Evolutionary conservation across 1,140 invertebrate species (phyloP), one percentile per base, ranked within the genome.

Genomic region (Trichonephila inaurata): DNA sequence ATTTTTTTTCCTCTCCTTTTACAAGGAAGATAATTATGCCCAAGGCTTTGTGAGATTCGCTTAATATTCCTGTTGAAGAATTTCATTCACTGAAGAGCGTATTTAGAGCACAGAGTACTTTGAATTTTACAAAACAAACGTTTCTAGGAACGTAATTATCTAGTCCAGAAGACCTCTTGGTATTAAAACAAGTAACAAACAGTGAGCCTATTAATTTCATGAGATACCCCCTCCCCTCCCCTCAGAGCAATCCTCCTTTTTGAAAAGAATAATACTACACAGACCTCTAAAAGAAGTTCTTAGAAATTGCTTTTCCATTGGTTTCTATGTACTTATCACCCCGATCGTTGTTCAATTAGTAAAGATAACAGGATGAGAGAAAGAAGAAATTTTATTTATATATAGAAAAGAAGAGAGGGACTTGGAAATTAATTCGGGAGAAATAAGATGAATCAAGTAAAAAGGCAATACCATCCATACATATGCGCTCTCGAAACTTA

Each of bases 331-430:
- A 91, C 81, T 82, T 91, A 91, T 91, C 72, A 19, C 28, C 14
- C 72, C 89, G 44, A 85, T 91, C 90, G 90, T 44, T 83, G 90
- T 91, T 91, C 90, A 91, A 91, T 91, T 91, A 91, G 90, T 44
- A 33, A 77, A 64, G 90, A 91, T 83, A 83, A 83, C 81, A 66
- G 33, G 81, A 21, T 21, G 58, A 40, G 77, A 21, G 60, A 14
- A 18, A 16, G n/a, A 40, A 3, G 66, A 28, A 24, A n/a, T 83
- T 83, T 91, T 81, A 61, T 91, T 64, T 81, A 61, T 81, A 61
- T 61, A 91, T 81, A 83, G 21, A 87, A 33, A 77, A 18, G 28
- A 33, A 77, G 24, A 77, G 24, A 91, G 81, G 60, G 90, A 91
- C 81, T 60, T 91, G 72, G 72, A 89, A 91, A 82, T 91, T 82